Percentiles rank a stretch among this genome's conserved stretches.
Conservation (phyloP, 2,113 vertebrate genomes). For the Aepyceros melampus region DNA sequence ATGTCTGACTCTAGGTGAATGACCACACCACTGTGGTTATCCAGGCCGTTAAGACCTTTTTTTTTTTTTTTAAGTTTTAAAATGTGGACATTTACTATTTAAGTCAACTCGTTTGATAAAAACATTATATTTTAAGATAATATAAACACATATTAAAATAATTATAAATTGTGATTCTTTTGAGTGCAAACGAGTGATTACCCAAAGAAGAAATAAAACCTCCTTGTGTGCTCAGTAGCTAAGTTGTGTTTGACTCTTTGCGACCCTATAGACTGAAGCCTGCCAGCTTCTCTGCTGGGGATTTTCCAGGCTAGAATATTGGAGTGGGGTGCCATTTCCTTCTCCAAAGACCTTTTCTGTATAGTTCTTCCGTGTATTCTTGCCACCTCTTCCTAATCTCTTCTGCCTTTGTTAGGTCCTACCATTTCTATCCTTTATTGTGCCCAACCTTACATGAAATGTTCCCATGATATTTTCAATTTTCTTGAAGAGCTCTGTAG, state of each 20-base stretch:
- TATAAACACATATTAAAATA: background rate
- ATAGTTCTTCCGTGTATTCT: background rate
- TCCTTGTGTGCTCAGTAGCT: background rate
- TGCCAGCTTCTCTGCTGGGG: background rate
- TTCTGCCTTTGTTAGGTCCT: background rate
- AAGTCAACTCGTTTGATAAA: background rate
- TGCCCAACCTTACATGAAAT: background rate
- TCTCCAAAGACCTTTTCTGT: background rate
- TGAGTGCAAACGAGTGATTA: background rate
- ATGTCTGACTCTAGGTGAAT: background rate
- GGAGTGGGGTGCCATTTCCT: background rate
- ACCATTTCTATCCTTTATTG: background rate
- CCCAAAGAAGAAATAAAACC: background rate
- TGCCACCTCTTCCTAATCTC: background rate
- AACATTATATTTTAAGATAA: background rate
- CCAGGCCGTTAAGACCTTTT: background rate
- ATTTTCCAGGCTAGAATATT: background rate
- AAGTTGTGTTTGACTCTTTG: background rate
- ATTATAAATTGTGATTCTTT: background rate
- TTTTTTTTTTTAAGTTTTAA: background rate
- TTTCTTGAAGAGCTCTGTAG: background rate
- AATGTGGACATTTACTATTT: background rate
- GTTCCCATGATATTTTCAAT: background rate
- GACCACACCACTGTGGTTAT: background rate
- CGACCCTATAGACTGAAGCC: background rate